Evolutionary conservation across 2,113 vertebrate genomes (phyloP).

Genomic region (Scatophagus argus): DNA sequence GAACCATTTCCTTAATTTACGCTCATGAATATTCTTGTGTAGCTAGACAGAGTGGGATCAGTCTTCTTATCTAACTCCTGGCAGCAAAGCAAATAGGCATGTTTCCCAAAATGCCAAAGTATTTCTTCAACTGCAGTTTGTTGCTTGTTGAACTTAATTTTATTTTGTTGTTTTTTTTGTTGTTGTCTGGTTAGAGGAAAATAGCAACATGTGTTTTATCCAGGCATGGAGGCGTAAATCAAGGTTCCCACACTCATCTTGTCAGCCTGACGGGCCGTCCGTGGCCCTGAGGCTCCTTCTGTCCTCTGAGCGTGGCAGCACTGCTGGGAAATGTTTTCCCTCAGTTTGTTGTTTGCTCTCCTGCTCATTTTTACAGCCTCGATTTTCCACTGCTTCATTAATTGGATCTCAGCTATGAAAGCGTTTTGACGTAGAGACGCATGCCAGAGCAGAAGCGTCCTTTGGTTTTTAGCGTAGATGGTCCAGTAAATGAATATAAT

Average conservation of each 20-base stretch:
- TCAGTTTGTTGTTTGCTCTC: conserved; percentile 46
- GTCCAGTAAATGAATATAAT: conserved; percentile 17
- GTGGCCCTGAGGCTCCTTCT: conserved; percentile 44
- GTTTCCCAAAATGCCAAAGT: not conserved
- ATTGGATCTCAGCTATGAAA: conserved; percentile 40
- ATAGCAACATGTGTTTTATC: conserved; percentile 25
- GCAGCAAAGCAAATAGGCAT: not conserved
- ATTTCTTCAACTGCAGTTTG: not conserved
- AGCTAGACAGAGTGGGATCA: not conserved
- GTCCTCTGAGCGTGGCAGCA: conserved; percentile 38
- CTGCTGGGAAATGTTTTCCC: conserved; percentile 56
- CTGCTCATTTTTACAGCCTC: conserved; percentile 45
- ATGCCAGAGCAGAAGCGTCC: conserved; percentile 30
- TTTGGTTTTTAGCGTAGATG: not conserved
- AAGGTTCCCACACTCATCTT: conserved; percentile 54
- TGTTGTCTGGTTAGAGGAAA: conserved; percentile 32
- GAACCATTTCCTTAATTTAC: not conserved
- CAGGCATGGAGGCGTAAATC: conserved; percentile 13
- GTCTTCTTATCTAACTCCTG: not conserved
- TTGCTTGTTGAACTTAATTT: not conserved
- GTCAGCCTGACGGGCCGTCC: conserved; percentile 26
- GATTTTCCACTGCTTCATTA: conserved; percentile 57
- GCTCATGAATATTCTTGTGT: not conserved
- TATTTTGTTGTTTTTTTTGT: not conserved
- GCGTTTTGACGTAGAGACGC: not conserved